Evolutionary conservation across 2,113 vertebrate genomes (phyloP).

Genomic region (Phoenicopterus ruber): DNA sequence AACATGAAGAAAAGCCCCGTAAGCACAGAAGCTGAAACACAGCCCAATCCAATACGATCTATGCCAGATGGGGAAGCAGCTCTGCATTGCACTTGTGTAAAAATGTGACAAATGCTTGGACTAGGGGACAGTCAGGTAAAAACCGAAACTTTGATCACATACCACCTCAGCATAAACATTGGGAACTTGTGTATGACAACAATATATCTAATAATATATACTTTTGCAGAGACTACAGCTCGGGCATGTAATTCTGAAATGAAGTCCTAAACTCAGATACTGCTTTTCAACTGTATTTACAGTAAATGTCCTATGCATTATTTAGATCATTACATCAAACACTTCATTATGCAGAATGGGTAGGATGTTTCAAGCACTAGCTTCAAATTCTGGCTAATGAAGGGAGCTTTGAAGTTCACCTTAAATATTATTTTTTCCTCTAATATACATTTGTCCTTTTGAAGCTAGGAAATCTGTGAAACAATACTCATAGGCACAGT

Average conservation of each 20-base stretch:
- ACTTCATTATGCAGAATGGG: not conserved
- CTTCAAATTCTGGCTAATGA: not conserved
- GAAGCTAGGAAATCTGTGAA: not conserved
- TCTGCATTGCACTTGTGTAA: not conserved
- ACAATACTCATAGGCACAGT: not conserved
- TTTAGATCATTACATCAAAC: not conserved
- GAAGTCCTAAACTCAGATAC: not conserved
- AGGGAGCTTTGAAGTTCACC: not conserved
- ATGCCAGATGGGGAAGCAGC: not conserved
- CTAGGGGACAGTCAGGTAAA: not conserved
- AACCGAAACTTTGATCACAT: not conserved
- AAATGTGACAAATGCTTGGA: not conserved
- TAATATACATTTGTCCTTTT: not conserved
- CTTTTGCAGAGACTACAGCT: not conserved
- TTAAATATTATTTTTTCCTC: not conserved
- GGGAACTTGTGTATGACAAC: not conserved
- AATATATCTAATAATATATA: not conserved
- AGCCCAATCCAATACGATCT: not conserved
- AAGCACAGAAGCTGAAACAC: not conserved
- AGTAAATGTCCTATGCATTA: not conserved
- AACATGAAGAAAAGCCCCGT: not conserved
- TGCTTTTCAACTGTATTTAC: not conserved
- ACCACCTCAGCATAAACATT: not conserved
- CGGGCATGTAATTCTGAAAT: not conserved
- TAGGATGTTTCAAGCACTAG: not conserved